phyloP scores from a whole-genome alignment of 2,113 vertebrate species.

The Cacatua alba region DNA sequence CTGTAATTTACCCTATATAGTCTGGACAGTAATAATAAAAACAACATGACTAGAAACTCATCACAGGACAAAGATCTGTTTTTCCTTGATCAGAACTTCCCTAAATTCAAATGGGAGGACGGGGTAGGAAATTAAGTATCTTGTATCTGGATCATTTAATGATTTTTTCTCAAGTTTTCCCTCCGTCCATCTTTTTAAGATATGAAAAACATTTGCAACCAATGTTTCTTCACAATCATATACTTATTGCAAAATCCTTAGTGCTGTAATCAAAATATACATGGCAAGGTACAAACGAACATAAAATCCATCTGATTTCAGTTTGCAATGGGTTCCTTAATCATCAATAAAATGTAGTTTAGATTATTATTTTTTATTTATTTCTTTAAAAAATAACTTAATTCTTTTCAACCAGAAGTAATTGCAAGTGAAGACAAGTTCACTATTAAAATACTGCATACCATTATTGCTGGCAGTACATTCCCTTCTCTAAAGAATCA shows the following conservation, averaged over 20 bases:
- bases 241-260: background rate
- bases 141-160: background rate
- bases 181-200: background rate
- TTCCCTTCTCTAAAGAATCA: slow-evolving; percentile 19
- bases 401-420: slow-evolving; percentile 48
- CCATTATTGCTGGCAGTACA: slow-evolving; percentile 18
- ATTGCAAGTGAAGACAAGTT: slow-evolving; percentile 49
- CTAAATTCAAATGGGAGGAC: background rate
- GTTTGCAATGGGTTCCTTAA: background rate
- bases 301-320: background rate
- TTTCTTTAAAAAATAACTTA: slow-evolving; percentile 9
- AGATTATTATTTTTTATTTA: background rate
- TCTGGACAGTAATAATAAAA: background rate
- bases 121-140: background rate
- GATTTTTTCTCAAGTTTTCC: background rate
- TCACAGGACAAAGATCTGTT: background rate
- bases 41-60: background rate
- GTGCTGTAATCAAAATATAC: background rate
- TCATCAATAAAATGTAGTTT: slow-evolving; percentile 43
- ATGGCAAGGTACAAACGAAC: background rate
- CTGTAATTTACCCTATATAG: background rate
- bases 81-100: background rate
- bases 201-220: background rate
- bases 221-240: background rate
- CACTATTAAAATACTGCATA: slow-evolving; percentile 46